Evolutionary conservation across 2,113 vertebrate species (phyloP).

Genomic region (Octodon degus): DNA sequence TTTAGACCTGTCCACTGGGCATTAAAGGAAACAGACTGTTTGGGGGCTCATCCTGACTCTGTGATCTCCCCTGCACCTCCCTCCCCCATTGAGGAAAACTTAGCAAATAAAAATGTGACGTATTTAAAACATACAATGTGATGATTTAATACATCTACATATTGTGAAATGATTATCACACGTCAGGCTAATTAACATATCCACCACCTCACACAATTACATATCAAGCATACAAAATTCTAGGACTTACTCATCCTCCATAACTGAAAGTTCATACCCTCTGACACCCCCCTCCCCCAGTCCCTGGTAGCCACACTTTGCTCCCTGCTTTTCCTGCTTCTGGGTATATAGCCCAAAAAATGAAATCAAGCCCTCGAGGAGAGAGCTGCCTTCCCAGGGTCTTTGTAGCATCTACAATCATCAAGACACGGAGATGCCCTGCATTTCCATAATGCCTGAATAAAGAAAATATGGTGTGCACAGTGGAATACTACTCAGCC

Average conservation of each 20-base stretch:
- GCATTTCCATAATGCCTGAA: not conserved
- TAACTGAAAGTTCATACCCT: not conserved
- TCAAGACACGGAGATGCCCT: not conserved
- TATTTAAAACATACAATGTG: not conserved
- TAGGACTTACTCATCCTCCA: not conserved
- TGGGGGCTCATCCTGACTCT: not conserved
- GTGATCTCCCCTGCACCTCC: not conserved
- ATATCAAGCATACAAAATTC: not conserved
- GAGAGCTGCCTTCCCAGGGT: not conserved
- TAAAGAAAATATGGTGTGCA: not conserved
- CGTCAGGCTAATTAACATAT: not conserved
- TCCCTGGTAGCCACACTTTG: not conserved
- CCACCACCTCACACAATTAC: too few relatives aligned
- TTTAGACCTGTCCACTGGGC: not conserved
- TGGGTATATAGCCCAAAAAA: not conserved
- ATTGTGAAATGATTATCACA: not conserved
- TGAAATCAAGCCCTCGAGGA: not conserved
- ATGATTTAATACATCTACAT: not conserved
- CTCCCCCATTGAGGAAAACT: not conserved
- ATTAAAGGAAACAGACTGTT: not conserved
- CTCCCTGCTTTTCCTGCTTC: not conserved
- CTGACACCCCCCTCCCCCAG: not conserved
- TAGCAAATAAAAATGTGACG: not conserved
- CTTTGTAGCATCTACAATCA: not conserved
- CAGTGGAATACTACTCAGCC: not conserved